Percentiles rank a stretch among this genome's conserved stretches.
Conservation (phyloP, 1,140 invertebrate species). For the Parapsyche elsis region DNA sequence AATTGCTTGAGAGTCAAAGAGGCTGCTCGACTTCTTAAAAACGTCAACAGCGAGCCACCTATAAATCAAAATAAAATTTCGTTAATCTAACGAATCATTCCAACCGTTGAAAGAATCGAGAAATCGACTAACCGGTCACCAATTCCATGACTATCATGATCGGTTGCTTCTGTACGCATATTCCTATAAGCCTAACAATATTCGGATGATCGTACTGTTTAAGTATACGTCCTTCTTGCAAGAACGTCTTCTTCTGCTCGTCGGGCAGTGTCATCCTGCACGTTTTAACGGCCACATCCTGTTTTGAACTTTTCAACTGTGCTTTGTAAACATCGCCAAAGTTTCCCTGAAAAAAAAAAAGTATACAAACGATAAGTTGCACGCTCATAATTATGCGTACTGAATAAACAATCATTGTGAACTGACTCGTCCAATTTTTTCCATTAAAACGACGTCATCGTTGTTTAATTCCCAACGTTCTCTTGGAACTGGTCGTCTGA, state of each 20-base stretch:
- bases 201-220: slow-evolving; percentile 98
- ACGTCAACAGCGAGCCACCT: slow-evolving; percentile 92
- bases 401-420: not conserved
- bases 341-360: slow-evolving; percentile 79
- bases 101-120: slow-evolving; percentile 20
- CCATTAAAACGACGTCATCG: slow-evolving; percentile 91
- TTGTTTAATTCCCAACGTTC: slow-evolving; percentile 97
- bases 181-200: slow-evolving; percentile 96
- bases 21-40: slow-evolving; percentile 82
- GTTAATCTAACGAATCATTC: not conserved
- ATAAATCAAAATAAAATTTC: slow-evolving; percentile 54
- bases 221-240: slow-evolving; percentile 94
- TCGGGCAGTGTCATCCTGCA: slow-evolving; percentile 93
- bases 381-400: too few relatives aligned
- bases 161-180: slow-evolving; percentile 97
- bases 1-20: slow-evolving; percentile 78
- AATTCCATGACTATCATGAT: slow-evolving; percentile 99
- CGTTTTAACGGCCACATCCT: slow-evolving; percentile 95
- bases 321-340: slow-evolving; percentile 98
- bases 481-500: slow-evolving; percentile 87
- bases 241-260: slow-evolving; percentile 95
- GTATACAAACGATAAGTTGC: not conserved
- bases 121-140: slow-evolving; percentile 78
- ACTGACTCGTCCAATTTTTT: slow-evolving; percentile 94
- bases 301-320: slow-evolving; percentile 81